These are phyloP conservation scores for Glareola pratincola DNA, from an alignment of 2,113 vertebrate species.

Conservation along the genomic window DNA sequence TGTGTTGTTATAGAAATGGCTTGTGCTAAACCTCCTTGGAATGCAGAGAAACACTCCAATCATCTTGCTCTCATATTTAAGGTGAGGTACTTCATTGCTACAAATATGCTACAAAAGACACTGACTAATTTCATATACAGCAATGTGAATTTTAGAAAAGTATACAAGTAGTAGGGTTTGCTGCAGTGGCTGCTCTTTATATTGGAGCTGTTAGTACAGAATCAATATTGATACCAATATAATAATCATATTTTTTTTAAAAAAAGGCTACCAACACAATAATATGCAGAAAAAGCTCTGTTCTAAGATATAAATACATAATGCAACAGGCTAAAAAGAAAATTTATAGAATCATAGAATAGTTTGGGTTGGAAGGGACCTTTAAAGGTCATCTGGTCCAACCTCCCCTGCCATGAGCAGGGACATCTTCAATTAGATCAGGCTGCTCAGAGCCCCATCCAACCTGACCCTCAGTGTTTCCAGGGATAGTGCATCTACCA, in stretches of 20 bases:
- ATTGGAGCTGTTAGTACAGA: neutral
- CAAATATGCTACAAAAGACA: neutral
- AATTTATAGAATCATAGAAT: no score
- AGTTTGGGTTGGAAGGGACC: no score
- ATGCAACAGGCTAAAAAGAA: neutral
- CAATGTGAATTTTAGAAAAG: neutral
- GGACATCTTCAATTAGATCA: no score
- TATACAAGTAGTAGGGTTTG: neutral
- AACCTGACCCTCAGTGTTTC: no score
- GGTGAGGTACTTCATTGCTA: constrained; percentile 64
- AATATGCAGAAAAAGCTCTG: neutral
- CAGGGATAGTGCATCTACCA: no score
- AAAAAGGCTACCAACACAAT: neutral
- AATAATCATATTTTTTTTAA: neutral
- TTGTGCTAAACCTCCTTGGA: constrained; percentile 91
- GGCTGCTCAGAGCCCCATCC: no score
- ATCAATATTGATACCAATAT: neutral
- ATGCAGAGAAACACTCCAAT: constrained; percentile 91
- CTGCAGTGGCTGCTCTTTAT: neutral
- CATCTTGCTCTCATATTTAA: constrained; percentile 92
- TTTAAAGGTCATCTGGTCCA: no score
- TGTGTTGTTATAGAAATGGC: constrained; percentile 92
- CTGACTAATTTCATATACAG: neutral
- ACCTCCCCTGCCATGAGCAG: no score
- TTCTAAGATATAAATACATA: neutral